Base-by-base conservation (phyloP, 1,140 invertebrate genomes). In the Schlechtendalia chinensis region DNA sequence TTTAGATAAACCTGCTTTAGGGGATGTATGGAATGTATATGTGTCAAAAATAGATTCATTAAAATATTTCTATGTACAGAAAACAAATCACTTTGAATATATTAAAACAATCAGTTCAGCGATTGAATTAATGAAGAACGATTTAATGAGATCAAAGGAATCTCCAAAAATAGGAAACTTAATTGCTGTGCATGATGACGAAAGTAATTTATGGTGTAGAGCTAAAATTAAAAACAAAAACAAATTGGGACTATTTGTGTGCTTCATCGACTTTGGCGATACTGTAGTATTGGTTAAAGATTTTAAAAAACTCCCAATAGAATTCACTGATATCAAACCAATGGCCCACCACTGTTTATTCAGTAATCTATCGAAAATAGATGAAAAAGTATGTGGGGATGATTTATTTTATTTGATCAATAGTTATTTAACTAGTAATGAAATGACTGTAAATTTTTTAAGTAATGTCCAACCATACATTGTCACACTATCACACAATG, bases 1-100 rank as follows among this genome's bases (percentile, higher is more conserved):
- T 29, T 14, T 61, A 29, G 29, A 61, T 17, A 65, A 65, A 22
- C 63, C 63, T 5, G 19, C 0, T n/a, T 11, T 14, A n/a, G 63
- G 63, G 12, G 32, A 32, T 5, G 19, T 65, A 1, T 65, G 63
- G 63, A 39, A 39, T 32, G 63, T 65, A 22, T 14, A 22, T 39
- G 32, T 65, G 10, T 39, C 63, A 17, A 39, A 39, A 27, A 65
- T 65, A 14, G 16, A 39, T 65, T 65, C 63, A 39, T 65, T 65
- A 1, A 65, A 65, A 65, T 65, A 39, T 39, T 65, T 65, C 14
- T 19, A 65, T 39, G 63, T 65, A 22, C 63, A 65, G 19, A 65
- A 65, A 3, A n/a, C 19, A 1, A 11, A 39, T n/a, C 17, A 65
- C 3, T 22, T 16, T n/a, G 63, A 65, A 22, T 65, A 65, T 39